Evolutionary conservation across 2,888 invertebrate species (phyloP).

Genomic region (Corythucha ciliata): DNA sequence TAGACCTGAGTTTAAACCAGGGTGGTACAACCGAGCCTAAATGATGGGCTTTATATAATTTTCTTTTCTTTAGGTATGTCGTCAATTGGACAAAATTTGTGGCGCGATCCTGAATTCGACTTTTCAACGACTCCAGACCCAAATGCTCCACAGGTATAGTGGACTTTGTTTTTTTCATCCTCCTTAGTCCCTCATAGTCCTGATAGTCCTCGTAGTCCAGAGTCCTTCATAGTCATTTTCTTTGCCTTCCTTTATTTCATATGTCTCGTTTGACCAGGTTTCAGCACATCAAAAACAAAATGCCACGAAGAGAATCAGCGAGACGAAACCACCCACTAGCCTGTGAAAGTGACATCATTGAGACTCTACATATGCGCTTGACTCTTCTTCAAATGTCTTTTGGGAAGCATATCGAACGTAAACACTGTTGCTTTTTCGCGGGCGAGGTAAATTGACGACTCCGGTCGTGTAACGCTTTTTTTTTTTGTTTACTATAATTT

Average conservation of each 20-base stretch:
- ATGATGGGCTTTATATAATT: constrained; percentile 9
- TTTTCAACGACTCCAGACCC: constrained; percentile 74
- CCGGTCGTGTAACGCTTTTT: background rate
- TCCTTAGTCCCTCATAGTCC: background rate
- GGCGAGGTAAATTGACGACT: constrained; percentile 59
- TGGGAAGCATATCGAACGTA: constrained; percentile 87
- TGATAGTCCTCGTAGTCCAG: too few species aligned
- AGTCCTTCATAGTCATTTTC: too few species aligned
- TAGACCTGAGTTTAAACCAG: too few species aligned
- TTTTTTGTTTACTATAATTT: constrained; percentile 1
- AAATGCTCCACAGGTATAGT: constrained; percentile 59
- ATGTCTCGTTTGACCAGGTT: too few species aligned
- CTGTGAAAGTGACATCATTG: constrained; percentile 85
- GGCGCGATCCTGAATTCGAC: constrained; percentile 72
- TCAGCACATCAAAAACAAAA: constrained; percentile 78
- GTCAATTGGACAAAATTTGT: constrained; percentile 68
- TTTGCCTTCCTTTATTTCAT: too few species aligned
- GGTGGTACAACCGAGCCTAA: too few species aligned
- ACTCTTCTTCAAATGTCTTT: constrained; percentile 88
- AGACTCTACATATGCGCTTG: constrained; percentile 84
- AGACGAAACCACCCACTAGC: constrained; percentile 81
- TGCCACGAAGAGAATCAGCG: constrained; percentile 86
- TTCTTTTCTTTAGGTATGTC: constrained; percentile 57
- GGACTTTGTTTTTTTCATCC: background rate
- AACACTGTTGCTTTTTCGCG: constrained; percentile 89